A percentile compares a stretch with the other conserved stretches of the same genome.
phyloP scores from a whole-genome alignment of 2,113 vertebrate species.

The Astur gentilis region DNA sequence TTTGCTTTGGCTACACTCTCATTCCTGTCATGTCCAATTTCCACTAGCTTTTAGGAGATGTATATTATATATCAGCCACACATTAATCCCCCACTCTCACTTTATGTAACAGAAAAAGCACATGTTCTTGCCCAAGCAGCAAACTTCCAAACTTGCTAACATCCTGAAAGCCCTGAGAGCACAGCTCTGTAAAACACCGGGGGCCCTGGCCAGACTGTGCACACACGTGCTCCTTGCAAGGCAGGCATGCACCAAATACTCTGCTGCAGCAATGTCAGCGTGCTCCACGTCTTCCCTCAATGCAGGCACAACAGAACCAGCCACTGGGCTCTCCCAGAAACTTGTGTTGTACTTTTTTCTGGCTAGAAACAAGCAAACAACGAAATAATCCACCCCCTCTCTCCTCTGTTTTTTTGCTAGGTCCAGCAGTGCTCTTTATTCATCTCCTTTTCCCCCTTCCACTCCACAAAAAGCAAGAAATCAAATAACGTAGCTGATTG shows the following conservation, averaged over 20 bases:
- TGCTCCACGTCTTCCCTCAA: background rate
- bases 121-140: background rate
- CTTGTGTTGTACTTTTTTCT: background rate
- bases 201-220: background rate
- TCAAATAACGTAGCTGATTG: background rate
- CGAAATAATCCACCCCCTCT: fast-evolving
- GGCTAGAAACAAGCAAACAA: background rate
- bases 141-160: background rate
- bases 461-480: background rate
- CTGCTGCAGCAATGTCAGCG: fast-evolving
- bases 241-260: background rate
- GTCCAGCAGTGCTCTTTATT: background rate
- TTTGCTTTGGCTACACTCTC: background rate
- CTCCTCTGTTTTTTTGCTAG: background rate
- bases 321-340: background rate
- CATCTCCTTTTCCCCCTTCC: background rate
- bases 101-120: background rate
- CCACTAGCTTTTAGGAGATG: background rate
- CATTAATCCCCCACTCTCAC: background rate
- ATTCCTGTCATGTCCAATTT: slow-evolving; percentile 11
- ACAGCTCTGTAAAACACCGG: background rate
- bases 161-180: background rate
- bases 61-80: background rate
- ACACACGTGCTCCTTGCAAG: background rate
- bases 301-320: background rate